A percentile compares a stretch with the other conserved stretches of the same genome.
Evolutionary conservation across 2,888 invertebrate species (phyloP).

Genomic region (Parnassius orleans): DNA sequence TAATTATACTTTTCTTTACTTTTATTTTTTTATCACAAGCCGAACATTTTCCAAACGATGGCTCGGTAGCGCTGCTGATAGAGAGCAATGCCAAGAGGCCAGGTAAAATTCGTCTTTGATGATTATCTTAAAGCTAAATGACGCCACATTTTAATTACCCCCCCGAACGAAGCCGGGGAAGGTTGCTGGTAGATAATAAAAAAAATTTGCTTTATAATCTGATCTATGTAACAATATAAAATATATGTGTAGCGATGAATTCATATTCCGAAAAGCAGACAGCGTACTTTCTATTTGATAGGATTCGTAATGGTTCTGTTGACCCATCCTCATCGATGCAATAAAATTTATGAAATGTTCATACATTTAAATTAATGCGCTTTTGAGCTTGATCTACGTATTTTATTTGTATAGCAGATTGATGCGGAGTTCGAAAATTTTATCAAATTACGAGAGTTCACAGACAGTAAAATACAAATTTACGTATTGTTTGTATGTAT

Average conservation of each 20-base stretch:
- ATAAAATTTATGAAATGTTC: conserved; percentile 14
- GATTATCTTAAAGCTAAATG: too few species aligned
- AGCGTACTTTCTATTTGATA: not conserved
- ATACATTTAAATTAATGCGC: conserved; percentile 15
- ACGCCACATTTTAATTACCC: too few species aligned
- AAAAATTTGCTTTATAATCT: too few species aligned
- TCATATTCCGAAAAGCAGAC: not conserved
- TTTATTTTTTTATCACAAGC: too few species aligned
- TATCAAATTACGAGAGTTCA: not conserved
- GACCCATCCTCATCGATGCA: conserved; percentile 11
- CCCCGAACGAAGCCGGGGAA: too few species aligned
- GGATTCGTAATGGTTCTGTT: conserved; percentile 12
- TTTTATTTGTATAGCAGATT: conserved; percentile 14
- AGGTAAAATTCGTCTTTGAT: too few species aligned
- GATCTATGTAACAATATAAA: not conserved
- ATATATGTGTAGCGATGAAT: not conserved
- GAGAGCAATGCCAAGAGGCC: too few species aligned
- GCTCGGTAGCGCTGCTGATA: too few species aligned
- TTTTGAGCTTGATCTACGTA: conserved; percentile 6
- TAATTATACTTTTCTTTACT: too few species aligned
- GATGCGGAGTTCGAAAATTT: not conserved
- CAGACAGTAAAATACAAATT: not conserved
- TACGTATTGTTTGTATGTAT: too few species aligned
- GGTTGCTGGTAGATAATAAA: too few species aligned
- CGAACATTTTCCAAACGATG: too few species aligned